Base-by-base conservation (phyloP, 2,113 vertebrate genomes). In the Nycticryphes semicollaris region DNA sequence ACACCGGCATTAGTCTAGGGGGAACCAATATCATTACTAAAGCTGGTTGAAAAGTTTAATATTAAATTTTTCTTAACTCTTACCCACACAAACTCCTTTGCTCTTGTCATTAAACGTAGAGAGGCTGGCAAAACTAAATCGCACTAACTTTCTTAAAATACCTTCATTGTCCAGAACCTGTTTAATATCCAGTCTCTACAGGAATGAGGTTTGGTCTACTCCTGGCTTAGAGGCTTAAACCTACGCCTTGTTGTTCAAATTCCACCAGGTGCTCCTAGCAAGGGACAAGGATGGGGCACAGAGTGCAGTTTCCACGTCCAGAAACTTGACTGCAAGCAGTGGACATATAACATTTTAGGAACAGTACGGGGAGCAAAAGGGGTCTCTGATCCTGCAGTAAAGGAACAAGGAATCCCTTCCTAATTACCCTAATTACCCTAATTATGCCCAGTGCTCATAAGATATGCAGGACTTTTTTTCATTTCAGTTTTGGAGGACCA, bases 21-120 rank as follows among this genome's bases (percentile, higher is more conserved):
- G 28, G 10, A 5, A 45, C 50, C 0, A 0, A 25, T 20, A 25
- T 19, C 23, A 15, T 35, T 17, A 19, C 24, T 66, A 53, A 45
- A 92, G 56, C 20, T 28, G 4, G 6, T 13, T 53, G 37, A 62
- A 39, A 77, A 86, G 4, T 73, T 64, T 10, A 72, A 43, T 7
- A 12, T 74, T 33, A n/a, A 5, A 7, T 53, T 70, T 87, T 45
- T 33, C 56, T 74, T 48, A 35, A 39, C 21, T 84, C 73, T 30
- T 25, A 43, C 30, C 33, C 3, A 20, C 5, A 12, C 4, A 22
- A 69, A 77, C 16, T 28, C 7, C 30, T 74, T 77, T 37, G 33
- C 23, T 90, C 21, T 28, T 10, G 3, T 31, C 37, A 28, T 20
- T 57, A 60, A 31, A 39, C 53, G 68, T 21, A 82, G 22, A 70